Evolutionary conservation across 1,140 invertebrate species (phyloP).

Genomic region (Aphelinus atriplicis): DNA sequence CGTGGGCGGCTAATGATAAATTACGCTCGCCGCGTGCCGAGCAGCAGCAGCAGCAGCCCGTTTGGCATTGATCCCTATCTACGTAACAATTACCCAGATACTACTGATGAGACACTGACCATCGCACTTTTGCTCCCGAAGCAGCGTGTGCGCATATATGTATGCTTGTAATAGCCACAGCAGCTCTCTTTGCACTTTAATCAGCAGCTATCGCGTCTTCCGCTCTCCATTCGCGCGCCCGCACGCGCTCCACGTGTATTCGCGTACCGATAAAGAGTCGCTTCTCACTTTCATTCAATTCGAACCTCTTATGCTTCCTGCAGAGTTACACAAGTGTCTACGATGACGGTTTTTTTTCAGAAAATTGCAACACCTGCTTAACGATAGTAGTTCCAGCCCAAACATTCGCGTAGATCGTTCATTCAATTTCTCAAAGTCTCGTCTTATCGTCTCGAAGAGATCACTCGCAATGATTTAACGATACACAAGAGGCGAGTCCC

Average conservation of each 20-base stretch:
- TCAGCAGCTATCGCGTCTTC: conserved; percentile 2
- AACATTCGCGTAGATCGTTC: too few relatives aligned
- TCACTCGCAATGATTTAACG: too few relatives aligned
- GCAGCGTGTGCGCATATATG: background rate
- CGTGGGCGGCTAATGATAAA: conserved; percentile 57
- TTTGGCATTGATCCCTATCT: conserved; percentile 60
- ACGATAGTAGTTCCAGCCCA: too few relatives aligned
- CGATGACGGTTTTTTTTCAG: too few relatives aligned
- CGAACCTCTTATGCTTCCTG: too few relatives aligned
- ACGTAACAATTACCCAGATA: conserved; percentile 56
- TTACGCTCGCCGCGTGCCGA: conserved; percentile 41
- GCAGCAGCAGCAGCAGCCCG: conserved; percentile 30
- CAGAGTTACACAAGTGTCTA: too few relatives aligned
- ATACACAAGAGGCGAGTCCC: too few relatives aligned
- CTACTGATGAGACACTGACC: conserved; percentile 44
- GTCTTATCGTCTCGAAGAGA: too few relatives aligned
- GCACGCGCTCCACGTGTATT: background rate
- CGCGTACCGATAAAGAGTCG: background rate
- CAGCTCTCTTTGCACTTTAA: conserved; percentile 13
- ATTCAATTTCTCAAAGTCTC: too few relatives aligned
- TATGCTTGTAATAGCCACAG: conserved; percentile 2
- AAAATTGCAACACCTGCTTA: too few relatives aligned
- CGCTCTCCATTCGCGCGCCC: background rate
- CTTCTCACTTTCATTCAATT: too few relatives aligned
- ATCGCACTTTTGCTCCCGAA: background rate